These are phyloP conservation scores for Accipiter cooperii DNA, from an alignment of 2,113 vertebrate species.

Conservation along the genomic window DNA sequence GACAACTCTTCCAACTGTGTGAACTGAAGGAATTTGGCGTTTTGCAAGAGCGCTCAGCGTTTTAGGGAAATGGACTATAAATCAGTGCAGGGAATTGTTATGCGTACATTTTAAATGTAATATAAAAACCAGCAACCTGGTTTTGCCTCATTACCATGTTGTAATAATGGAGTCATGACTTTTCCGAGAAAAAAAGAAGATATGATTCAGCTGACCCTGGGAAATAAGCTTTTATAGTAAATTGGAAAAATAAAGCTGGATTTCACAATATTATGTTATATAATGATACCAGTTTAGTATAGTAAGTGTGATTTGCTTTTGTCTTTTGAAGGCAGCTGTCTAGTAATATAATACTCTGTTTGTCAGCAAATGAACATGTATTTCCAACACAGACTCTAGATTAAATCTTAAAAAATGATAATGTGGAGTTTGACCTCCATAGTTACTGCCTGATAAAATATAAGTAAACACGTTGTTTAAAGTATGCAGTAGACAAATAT, in stretches of 20 bases:
- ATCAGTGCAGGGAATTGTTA: background rate
- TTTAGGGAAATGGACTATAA: background rate
- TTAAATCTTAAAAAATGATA: background rate
- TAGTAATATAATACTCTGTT: background rate
- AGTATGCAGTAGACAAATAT: constrained; percentile 9
- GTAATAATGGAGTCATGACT: background rate
- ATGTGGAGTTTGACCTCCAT: constrained; percentile 28
- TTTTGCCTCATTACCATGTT: background rate
- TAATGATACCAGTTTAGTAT: background rate
- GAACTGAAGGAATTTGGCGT: background rate
- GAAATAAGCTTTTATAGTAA: constrained; percentile 62
- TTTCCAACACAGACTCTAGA: background rate
- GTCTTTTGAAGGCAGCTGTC: background rate
- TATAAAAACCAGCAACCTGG: background rate
- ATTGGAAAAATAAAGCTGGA: constrained; percentile 20
- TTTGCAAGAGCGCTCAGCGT: background rate
- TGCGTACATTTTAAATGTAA: background rate
- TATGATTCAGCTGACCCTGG: background rate
- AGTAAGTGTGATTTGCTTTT: background rate
- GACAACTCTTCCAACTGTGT: background rate
- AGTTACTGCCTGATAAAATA: constrained; percentile 12
- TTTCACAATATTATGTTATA: constrained; percentile 9
- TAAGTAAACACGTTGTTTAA: constrained; percentile 36
- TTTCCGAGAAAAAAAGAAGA: background rate
- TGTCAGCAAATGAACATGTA: background rate